These are phyloP conservation scores for Paraplagusia blochii DNA, from an alignment of 2,113 vertebrate genomes.

Conservation along the genomic window DNA sequence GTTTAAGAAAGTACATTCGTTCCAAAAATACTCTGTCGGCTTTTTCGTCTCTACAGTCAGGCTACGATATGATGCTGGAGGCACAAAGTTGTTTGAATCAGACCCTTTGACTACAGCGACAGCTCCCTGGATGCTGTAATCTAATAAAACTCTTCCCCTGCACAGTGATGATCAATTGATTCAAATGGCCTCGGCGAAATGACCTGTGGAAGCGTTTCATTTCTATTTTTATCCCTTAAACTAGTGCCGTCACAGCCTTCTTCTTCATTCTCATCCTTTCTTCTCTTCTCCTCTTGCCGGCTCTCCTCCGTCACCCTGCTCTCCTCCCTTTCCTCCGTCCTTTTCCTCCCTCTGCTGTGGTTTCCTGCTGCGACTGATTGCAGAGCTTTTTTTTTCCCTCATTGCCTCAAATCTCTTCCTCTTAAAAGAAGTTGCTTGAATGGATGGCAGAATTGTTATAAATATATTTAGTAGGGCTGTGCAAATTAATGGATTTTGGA, in stretches of 20 bases:
- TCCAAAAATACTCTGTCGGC: too few species aligned
- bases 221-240: constrained; percentile 52
- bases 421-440: constrained; percentile 1
- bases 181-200: constrained; percentile 37
- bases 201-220: constrained; percentile 11
- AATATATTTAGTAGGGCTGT: too few species aligned
- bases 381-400: constrained; percentile 41
- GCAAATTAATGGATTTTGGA: too few species aligned
- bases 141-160: constrained; percentile 41
- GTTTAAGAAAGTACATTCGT: too few species aligned
- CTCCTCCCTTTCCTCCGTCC: background rate
- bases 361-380: constrained; percentile 24
- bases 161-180: constrained; percentile 48
- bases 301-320: background rate
- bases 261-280: constrained; percentile 14
- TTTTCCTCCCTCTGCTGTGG: constrained; percentile 1
- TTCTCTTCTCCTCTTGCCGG: background rate
- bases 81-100: constrained; percentile 18
- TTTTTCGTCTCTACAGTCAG: background rate
- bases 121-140: constrained; percentile 28
- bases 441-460: background rate
- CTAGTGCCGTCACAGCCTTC: constrained; percentile 38
- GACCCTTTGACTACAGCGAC: background rate
- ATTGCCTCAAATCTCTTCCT: constrained; percentile 20
- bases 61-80: background rate